Evolutionary conservation across 2,113 vertebrate species (phyloP).

Genomic region (Chaenocephalus aceratus): DNA sequence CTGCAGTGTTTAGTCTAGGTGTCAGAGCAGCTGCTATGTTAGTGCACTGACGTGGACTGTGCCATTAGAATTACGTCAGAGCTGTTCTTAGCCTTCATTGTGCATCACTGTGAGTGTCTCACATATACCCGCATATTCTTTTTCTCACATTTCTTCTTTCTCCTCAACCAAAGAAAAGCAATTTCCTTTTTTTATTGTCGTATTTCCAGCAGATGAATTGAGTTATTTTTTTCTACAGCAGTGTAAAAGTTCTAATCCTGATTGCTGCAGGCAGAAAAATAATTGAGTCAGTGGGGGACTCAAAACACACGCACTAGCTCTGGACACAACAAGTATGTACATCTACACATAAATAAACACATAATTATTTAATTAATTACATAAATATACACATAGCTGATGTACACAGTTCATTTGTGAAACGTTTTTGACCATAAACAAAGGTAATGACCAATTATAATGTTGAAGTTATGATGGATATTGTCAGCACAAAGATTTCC

Average conservation of each 20-base stretch:
- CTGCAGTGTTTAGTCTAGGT: neutral
- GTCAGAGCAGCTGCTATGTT: constrained; percentile 2
- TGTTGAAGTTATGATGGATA: neutral
- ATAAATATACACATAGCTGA: neutral
- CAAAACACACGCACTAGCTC: constrained; percentile 26
- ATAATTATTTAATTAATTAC: neutral
- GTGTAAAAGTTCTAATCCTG: constrained; percentile 77
- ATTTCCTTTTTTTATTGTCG: constrained; percentile 78
- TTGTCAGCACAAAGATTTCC: neutral
- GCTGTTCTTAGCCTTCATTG: neutral
- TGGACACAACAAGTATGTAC: neutral
- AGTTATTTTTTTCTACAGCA: constrained; percentile 27
- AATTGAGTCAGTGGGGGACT: constrained; percentile 72
- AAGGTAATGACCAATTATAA: neutral
- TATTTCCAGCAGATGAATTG: constrained; percentile 73
- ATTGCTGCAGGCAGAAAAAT: constrained; percentile 75
- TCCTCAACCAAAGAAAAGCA: constrained; percentile 68
- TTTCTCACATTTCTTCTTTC: constrained; percentile 6
- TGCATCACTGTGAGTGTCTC: neutral
- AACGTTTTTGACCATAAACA: no score
- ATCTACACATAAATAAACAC: neutral
- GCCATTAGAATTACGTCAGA: neutral
- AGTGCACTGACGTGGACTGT: constrained; percentile 6
- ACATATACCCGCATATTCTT: neutral
- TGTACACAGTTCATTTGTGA: neutral